Evolutionary conservation across 35 echinoderm and acorn worm genomes (phyloP).

Genomic region (Heliocidaris erythrogramma): DNA sequence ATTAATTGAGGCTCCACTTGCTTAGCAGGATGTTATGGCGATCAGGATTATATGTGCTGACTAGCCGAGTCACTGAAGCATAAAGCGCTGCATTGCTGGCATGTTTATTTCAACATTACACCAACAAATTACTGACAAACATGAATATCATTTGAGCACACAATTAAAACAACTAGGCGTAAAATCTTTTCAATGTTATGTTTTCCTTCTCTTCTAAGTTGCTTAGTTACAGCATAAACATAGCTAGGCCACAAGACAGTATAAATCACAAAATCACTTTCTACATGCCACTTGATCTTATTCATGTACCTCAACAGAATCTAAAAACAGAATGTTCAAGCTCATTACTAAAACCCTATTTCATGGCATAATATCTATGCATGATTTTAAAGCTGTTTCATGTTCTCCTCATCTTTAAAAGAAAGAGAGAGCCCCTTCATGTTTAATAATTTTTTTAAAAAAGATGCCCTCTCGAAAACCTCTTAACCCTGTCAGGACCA

Average conservation of each 20-base stretch:
- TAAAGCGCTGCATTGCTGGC: not conserved
- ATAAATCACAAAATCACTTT: not conserved
- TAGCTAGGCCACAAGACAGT: not conserved
- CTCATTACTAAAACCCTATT: no score
- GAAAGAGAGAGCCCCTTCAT: no score
- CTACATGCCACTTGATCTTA: not conserved
- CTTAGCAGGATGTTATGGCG: not conserved
- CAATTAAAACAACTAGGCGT: not conserved
- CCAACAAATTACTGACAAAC: not conserved
- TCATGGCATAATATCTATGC: no score
- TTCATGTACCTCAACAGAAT: not conserved
- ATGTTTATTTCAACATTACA: not conserved
- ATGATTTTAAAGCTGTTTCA: no score
- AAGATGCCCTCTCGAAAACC: no score
- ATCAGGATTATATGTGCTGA: not conserved
- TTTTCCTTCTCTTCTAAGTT: not conserved
- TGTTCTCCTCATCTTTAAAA: no score
- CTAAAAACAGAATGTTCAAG: no score
- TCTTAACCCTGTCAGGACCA: no score
- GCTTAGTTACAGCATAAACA: not conserved
- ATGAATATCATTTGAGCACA: not conserved
- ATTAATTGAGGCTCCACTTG: not conserved
- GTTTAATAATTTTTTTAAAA: no score
- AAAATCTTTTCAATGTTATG: not conserved
- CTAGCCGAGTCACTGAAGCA: not conserved